A percentile compares a stretch with the other conserved stretches of the same genome.
Conservation (phyloP, 2,113 vertebrate genomes). For the Chionomys nivalis region DNA sequence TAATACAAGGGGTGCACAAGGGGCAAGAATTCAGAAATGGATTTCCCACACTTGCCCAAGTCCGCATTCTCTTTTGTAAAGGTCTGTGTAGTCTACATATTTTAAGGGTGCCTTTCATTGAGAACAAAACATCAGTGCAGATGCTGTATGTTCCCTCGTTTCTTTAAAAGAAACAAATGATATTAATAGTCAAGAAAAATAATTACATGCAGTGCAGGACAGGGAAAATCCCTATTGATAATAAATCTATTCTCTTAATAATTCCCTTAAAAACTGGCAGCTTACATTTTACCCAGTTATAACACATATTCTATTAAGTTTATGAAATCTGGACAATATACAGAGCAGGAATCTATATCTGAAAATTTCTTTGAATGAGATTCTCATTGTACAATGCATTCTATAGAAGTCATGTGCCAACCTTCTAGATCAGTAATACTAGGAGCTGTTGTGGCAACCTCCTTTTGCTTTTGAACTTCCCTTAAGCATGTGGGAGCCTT, state of each 20-base stretch:
- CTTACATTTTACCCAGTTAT: not conserved
- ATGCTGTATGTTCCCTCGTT: not conserved
- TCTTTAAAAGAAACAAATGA: not conserved
- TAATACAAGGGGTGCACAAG: not conserved
- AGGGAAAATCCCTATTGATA: not conserved
- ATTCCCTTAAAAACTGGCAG: not conserved
- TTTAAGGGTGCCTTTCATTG: not conserved
- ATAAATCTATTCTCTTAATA: not conserved
- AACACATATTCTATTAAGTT: not conserved
- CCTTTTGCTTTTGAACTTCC: not conserved
- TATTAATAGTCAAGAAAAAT: not conserved
- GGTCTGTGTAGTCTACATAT: not conserved
- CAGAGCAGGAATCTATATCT: not conserved
- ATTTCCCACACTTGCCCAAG: not conserved
- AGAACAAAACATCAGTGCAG: not conserved
- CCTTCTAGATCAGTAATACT: not conserved
- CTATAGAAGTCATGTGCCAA: not conserved
- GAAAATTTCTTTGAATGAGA: slow-evolving; percentile 24
- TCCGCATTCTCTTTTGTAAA: slow-evolving; percentile 20
- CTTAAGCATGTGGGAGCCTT: not conserved
- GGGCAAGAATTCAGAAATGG: not conserved
- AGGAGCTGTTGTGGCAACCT: not conserved
- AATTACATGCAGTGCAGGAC: not conserved
- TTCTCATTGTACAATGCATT: not conserved
- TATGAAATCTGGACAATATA: not conserved